Evolutionary conservation across 2,113 vertebrate genomes (phyloP).

Genomic region (Psophia crepitans): DNA sequence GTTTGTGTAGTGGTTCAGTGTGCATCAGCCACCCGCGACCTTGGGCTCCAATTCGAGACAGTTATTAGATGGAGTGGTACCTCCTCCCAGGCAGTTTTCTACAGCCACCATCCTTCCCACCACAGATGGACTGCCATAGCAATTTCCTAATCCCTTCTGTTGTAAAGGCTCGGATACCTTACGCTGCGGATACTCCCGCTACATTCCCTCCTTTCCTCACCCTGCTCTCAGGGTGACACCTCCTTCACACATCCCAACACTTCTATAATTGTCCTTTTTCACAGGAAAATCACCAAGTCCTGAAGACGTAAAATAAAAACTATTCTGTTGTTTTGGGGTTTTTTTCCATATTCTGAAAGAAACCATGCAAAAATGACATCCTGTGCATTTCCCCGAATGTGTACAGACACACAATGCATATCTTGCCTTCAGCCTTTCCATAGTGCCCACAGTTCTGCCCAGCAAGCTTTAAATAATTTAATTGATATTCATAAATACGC

Average conservation of each 20-base stretch:
- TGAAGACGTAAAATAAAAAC: not conserved
- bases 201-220: not conserved
- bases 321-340: not conserved
- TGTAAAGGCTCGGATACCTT: not conserved
- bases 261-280: not conserved
- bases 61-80: not conserved
- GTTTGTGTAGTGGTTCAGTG: not conserved
- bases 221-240: not conserved
- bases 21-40: not conserved
- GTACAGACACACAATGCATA: not conserved
- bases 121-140: not conserved
- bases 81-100: not conserved
- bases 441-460: not conserved
- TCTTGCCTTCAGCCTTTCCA: not conserved
- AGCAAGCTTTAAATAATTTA: not conserved
- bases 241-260: not conserved
- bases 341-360: not conserved
- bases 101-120: not conserved
- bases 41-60: not conserved
- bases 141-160: not conserved
- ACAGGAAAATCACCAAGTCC: not conserved
- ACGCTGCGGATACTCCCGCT: rapidly evolving
- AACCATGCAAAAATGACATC: not conserved
- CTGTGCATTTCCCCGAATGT: not conserved
- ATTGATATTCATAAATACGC: not conserved